Conservation (phyloP, 2,797 vertebrate species). For the Phataginus tricuspis region DNA sequence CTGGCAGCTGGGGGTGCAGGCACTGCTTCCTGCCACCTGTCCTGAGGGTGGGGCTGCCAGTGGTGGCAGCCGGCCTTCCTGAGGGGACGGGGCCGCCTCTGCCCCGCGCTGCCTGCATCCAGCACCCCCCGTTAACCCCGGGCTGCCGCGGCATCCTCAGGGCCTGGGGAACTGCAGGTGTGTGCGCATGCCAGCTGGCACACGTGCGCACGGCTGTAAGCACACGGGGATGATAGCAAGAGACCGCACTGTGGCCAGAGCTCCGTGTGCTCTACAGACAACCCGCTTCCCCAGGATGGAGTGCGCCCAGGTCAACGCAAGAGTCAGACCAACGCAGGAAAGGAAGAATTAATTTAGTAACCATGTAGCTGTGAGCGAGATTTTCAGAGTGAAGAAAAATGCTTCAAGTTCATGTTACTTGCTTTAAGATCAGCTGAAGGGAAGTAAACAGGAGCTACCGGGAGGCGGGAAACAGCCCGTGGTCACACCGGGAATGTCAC, state of each 20-base stretch:
- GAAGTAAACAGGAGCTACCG: neutral
- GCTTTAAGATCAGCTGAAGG: constrained; percentile 28
- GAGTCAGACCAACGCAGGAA: neutral
- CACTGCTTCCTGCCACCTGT: neutral
- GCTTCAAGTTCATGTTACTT: neutral
- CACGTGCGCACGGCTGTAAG: neutral
- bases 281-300: neutral
- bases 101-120: no score
- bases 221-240: neutral
- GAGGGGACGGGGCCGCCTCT: neutral
- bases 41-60: no score
- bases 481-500: neutral
- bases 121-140: fast-evolving
- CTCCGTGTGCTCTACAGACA: neutral
- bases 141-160: fast-evolving
- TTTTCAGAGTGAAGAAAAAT: neutral
- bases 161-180: neutral
- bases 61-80: neutral
- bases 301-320: no score
- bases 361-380: neutral
- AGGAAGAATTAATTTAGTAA: neutral
- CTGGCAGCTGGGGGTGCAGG: neutral
- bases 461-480: neutral
- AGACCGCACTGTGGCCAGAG: neutral
- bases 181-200: neutral